Base-by-base conservation (phyloP, 2,888 invertebrate genomes). In the Catocala fraxini region DNA sequence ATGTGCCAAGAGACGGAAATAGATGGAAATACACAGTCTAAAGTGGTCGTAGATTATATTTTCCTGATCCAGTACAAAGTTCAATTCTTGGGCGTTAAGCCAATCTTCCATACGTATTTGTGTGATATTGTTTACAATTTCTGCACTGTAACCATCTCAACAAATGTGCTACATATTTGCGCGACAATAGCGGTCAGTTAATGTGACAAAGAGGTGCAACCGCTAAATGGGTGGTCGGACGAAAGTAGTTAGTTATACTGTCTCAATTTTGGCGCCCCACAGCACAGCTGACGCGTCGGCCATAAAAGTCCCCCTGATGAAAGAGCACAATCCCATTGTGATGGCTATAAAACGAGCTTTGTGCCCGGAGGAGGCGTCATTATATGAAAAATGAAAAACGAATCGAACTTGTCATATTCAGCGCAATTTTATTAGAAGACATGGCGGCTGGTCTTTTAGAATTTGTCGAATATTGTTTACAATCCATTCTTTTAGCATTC, bases 251-350 rank as follows among this genome's bases (percentile, higher is more conserved):
- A 82, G 81, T 87, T 83, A 75, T 67, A 85, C 86, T 88, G 88
- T 90, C 89, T 92, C 90, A 92, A 93, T 91, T 92, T 90, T 85
- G 86, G 87, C 86, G 83, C 73, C 80, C 86, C 82, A 73, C 86
- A 79, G 77, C 68, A 65, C 79, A 92, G 90, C 91, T 91, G 92
- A 89, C 90, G 88, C 89, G 85, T 73, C 81, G 83, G 75, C 87
- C 86, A 91, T 93, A 92, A 92, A 92, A 91, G 91, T 89, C 85
- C 79, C 84, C 77, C 84, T 86, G 91, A 92, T 93, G 90, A 93
- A 91, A 92, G 93, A 90, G 90, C 86, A 93, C 92, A 92, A 92
- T 92, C 84, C 87, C 89, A 92, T 92, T 93, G 92, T 92, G 86
- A 88, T 75, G 80, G 88, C 86, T 84, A 90, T 92, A 91, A 93